phyloP scores from a whole-genome alignment of 2,113 vertebrate genomes.

The Ictalurus furcatus region DNA sequence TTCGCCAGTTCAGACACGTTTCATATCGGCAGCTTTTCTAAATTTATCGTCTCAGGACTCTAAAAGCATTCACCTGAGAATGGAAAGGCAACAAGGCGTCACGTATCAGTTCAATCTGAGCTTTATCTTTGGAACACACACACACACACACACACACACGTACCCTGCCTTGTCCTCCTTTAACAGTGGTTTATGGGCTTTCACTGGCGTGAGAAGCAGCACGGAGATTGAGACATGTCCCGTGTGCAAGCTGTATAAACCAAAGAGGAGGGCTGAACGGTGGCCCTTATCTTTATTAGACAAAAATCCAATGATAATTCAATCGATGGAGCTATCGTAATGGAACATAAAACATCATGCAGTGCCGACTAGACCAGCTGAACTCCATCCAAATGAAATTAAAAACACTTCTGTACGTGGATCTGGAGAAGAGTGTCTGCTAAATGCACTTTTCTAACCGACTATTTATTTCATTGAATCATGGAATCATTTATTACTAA shows the following conservation, averaged over 20 bases:
- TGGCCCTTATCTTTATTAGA: slow-evolving; percentile 23
- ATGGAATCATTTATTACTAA: no score
- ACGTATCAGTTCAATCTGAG: slow-evolving; percentile 31
- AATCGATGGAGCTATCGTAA: background rate
- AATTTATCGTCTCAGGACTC: slow-evolving; percentile 24
- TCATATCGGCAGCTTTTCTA: slow-evolving; percentile 24
- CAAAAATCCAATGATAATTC: slow-evolving; percentile 6
- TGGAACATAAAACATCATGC: background rate
- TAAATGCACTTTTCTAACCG: background rate
- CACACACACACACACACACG: slow-evolving; percentile 15
- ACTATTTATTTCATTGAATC: background rate
- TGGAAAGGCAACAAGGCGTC: slow-evolving; percentile 33
- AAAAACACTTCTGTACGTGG: background rate
- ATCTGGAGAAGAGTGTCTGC: background rate
- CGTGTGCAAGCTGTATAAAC: background rate
- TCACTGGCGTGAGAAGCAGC: slow-evolving; percentile 26
- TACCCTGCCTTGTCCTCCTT: background rate
- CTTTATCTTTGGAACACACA: slow-evolving; percentile 35
- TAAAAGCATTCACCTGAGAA: slow-evolving; percentile 29
- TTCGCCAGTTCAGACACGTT: slow-evolving; percentile 12
- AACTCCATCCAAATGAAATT: background rate
- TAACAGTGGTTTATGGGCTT: slow-evolving; percentile 8
- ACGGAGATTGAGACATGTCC: background rate
- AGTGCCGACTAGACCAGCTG: background rate
- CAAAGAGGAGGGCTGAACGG: background rate